Conservation (phyloP, 1,140 invertebrate species). For the Drosophila serrata region DNA sequence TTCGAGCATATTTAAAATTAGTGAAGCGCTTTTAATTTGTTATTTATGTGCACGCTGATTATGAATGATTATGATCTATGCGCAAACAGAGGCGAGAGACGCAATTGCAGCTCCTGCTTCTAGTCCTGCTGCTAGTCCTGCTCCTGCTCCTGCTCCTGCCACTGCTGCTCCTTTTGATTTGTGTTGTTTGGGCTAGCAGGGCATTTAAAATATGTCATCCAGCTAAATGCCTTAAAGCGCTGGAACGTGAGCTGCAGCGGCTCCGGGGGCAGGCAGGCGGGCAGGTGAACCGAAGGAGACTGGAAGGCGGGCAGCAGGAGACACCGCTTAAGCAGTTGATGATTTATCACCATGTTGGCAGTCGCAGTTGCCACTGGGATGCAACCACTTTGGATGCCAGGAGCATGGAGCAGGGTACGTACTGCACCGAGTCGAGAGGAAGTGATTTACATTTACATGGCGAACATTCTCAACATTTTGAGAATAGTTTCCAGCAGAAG, state of each 20-base stretch:
- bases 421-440: constrained; percentile 49
- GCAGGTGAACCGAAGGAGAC: constrained; percentile 27
- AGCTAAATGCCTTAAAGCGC: constrained; percentile 80
- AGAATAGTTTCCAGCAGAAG: constrained; percentile 68
- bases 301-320: constrained; percentile 50
- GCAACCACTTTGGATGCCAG: constrained; percentile 51
- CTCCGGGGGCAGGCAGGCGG: constrained; percentile 12
- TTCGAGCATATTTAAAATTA: constrained; percentile 84
- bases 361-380: constrained; percentile 50
- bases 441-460: constrained; percentile 82
- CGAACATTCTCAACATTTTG: constrained; percentile 72
- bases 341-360: constrained; percentile 74
- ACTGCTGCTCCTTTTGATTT: constrained; percentile 64
- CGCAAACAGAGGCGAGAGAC: constrained; percentile 67
- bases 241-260: constrained; percentile 63
- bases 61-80: constrained; percentile 84
- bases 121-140: neutral
- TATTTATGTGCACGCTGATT: constrained; percentile 84
- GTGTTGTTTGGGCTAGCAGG: constrained; percentile 74
- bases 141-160: constrained; percentile 12
- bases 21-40: constrained; percentile 84
- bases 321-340: constrained; percentile 80
- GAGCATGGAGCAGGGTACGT: constrained; percentile 6
- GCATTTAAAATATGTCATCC: constrained; percentile 82
- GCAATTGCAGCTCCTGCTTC: constrained; percentile 35